Conservation (phyloP, 2,888 invertebrate species). For the Ommatoiulus sabulosus region DNA sequence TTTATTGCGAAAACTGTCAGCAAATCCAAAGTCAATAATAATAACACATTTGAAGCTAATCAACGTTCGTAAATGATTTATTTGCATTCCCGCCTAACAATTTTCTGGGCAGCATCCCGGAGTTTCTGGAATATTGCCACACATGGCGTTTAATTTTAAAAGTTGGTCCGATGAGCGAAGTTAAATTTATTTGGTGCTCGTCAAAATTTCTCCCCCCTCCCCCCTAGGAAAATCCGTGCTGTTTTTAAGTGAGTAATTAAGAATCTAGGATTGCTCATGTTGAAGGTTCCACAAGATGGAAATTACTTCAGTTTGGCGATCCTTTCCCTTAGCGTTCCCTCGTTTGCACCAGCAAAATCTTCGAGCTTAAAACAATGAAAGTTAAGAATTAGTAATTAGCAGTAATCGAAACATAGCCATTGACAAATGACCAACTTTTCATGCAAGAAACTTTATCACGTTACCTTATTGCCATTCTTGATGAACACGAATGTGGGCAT, state of each 20-base stretch:
- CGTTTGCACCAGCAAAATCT: conserved; percentile 61
- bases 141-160: background rate
- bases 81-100: background rate
- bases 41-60: background rate
- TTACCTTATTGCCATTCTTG: conserved; percentile 75
- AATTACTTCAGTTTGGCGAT: conserved; percentile 47
- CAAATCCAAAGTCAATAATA: background rate
- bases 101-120: background rate
- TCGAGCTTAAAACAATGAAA: conserved; percentile 45
- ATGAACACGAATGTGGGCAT: conserved; percentile 94
- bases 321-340: conserved; percentile 54
- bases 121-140: conserved; percentile 22
- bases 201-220: background rate
- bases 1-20: background rate
- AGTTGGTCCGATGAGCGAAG: background rate
- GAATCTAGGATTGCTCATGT: too few species aligned
- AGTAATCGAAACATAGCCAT: background rate
- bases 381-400: background rate
- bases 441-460: too few species aligned
- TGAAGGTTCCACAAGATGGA: too few species aligned
- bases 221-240: background rate
- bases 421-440: background rate
- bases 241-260: background rate
- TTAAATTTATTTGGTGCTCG: background rate
- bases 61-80: conserved; percentile 12